Evolutionary conservation across 2,797 vertebrate genomes (phyloP), one percentile per base, ranked within the genome.

Genomic region (Xyrichtys novacula): DNA sequence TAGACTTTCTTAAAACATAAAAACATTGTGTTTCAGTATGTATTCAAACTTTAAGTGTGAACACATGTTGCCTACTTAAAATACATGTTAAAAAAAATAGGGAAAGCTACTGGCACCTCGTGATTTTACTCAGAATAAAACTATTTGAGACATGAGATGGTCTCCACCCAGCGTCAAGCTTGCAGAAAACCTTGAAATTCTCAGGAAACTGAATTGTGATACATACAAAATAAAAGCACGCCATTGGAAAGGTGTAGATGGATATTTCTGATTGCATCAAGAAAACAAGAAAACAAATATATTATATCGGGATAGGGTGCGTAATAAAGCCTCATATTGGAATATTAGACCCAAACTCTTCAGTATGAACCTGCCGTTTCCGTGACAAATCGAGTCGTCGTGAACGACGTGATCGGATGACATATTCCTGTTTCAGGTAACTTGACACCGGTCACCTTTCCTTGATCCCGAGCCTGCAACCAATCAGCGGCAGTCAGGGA

Each of bases 401-500:
- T 8, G n/a, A 17, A 46, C 17, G 16, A 9, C 6, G 17, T 23
- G 39, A 14, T 1, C 40, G 56, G 81, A 65, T 76, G 5, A 0
- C 2, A 3, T 1, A 20, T 9, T 2, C 1, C 9, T 2, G 11
- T 7, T 15, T 0, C 17, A 2, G 7, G 1, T 0, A 39, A 1
- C 71, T 85, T 85, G 53, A 84, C 78, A 2, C 1, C 12, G 12
- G 69, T 92, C 88, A 93, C 91, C 89, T 92, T 87, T 85, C 34
- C 71, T 66, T 86, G 85, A 88, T 89, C 89, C 90, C 85, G 76
- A 74, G 9, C 32, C 62, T 59, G 2, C 84, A 90, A 87, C 92
- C 92, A 93, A 93, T 93, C 90, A 91, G 92, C 76, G 80, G 65
- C 78, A 62, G 79, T 64, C 85, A 20, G 81, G 76, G 71, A 88